These are phyloP conservation scores for Drosophila putrida DNA, from an alignment of 2,888 invertebrate species.

Conservation along the genomic window DNA sequence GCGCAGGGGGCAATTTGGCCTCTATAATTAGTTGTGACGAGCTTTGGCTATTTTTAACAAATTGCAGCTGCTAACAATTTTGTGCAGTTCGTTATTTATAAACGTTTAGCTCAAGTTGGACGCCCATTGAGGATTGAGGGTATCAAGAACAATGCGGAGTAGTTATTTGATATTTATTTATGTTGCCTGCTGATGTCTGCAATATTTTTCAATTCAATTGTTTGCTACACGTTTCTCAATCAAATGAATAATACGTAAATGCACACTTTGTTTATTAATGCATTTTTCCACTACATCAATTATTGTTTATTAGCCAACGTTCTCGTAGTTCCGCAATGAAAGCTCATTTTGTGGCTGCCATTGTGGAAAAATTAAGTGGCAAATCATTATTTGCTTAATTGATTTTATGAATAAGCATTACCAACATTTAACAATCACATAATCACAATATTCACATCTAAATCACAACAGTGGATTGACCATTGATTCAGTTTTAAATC, in stretches of 20 bases:
- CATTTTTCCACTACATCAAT: constrained; percentile 64
- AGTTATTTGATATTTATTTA: constrained; percentile 39
- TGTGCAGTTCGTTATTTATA: constrained; percentile 45
- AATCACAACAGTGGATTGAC: neutral
- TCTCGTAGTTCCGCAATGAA: constrained; percentile 61
- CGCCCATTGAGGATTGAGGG: neutral
- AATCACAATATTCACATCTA: constrained; percentile 5
- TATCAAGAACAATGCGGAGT: neutral
- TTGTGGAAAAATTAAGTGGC: constrained; percentile 45
- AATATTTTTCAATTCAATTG: constrained; percentile 39
- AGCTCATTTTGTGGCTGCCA: constrained; percentile 15
- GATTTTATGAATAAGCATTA: constrained; percentile 32
- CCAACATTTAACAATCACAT: constrained; percentile 11
- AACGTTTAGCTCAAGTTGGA: constrained; percentile 47
- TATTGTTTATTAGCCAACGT: constrained; percentile 69
- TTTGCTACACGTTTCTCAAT: constrained; percentile 60
- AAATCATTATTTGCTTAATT: constrained; percentile 57
- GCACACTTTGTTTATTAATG: constrained; percentile 57
- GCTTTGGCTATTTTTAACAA: constrained; percentile 33
- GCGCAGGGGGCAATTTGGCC: neutral
- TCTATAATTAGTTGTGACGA: constrained; percentile 41
- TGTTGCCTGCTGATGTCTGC: constrained; percentile 39
- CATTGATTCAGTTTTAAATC: neutral
- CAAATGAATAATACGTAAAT: constrained; percentile 50
- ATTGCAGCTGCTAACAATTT: constrained; percentile 32